Evolutionary conservation across 2,888 invertebrate species (phyloP).

Genomic region (Caenorhabditis parvicauda): DNA sequence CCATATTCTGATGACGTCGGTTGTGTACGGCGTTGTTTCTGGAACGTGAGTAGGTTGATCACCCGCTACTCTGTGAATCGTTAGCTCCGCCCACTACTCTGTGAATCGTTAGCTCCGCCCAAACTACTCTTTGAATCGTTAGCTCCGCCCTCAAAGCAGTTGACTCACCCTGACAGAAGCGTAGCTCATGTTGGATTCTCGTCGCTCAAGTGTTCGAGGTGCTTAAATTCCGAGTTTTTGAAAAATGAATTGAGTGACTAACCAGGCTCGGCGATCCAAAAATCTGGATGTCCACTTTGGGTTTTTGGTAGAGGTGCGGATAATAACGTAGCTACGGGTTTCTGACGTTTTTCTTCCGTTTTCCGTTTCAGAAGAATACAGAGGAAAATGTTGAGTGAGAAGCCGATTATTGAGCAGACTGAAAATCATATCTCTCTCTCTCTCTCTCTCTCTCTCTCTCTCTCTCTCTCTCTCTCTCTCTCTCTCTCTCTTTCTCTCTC

Average conservation of each 20-base stretch:
- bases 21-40: conserved; percentile 13
- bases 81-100: neutral
- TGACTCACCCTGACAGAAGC: conserved; percentile 6
- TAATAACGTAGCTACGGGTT: conserved; percentile 1
- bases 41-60: neutral
- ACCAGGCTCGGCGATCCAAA: conserved; percentile 12
- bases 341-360: conserved; percentile 1
- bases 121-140: neutral
- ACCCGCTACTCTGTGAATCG: too few species aligned
- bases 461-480: neutral
- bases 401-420: conserved; percentile 31
- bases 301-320: conserved; percentile 15
- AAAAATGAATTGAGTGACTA: neutral
- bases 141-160: neutral
- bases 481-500: neutral
- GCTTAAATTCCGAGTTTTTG: conserved; percentile 2
- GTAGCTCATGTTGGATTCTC: conserved; percentile 14
- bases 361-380: conserved; percentile 13
- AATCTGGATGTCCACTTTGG: conserved; percentile 14
- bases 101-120: neutral
- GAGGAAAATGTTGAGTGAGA: conserved; percentile 35
- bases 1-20: conserved; percentile 21
- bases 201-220: neutral
- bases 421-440: neutral
- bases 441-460: neutral